Conservation (phyloP, 1,140 invertebrate species). For the Brachystomella parvula region DNA sequence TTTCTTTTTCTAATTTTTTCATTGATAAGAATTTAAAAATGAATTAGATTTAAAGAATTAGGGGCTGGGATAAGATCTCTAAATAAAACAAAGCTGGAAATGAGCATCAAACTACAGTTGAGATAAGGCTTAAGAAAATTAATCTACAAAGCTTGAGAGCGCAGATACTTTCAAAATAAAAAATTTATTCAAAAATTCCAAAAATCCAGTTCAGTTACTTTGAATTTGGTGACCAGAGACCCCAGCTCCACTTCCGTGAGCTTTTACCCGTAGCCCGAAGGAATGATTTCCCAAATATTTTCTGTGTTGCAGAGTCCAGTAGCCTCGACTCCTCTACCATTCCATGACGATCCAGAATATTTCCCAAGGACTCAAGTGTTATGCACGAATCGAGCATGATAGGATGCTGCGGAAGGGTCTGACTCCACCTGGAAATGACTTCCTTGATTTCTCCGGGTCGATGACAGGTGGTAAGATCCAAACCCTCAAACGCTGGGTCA, state of each 20-base stretch:
- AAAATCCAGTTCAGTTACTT: too few relatives aligned
- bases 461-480: constrained; percentile 4
- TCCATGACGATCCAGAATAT: constrained; percentile 6
- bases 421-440: background rate
- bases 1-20: too few relatives aligned
- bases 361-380: background rate
- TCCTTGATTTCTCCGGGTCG: background rate
- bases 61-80: too few relatives aligned
- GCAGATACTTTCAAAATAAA: too few relatives aligned
- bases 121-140: too few relatives aligned
- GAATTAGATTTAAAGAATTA: too few relatives aligned
- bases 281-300: constrained; percentile 8
- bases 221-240: background rate
- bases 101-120: too few relatives aligned
- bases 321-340: background rate
- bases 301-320: background rate
- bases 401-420: background rate
- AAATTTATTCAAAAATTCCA: too few relatives aligned
- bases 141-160: too few relatives aligned
- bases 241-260: background rate
- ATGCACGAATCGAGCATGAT: background rate
- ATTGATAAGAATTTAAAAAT: too few relatives aligned
- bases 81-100: too few relatives aligned
- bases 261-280: background rate
- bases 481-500: background rate